Base-by-base conservation (phyloP, 2,113 vertebrate species). In the Calonectris borealis region DNA sequence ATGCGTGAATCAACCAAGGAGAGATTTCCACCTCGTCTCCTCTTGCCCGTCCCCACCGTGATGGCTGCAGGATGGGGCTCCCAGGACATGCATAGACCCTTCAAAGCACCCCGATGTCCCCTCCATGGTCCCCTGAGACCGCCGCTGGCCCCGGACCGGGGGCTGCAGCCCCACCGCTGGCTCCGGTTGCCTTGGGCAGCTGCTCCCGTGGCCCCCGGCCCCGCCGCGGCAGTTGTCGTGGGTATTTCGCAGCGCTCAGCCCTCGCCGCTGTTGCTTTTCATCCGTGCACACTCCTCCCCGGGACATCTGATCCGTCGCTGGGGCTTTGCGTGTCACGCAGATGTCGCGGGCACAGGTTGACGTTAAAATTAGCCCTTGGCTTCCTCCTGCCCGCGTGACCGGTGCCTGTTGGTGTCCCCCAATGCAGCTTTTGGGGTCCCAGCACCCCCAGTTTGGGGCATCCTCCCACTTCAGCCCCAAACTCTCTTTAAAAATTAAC, bases 1-100 rank as follows among this genome's bases (percentile, higher is more conserved):
- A n/a, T 1, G 0, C 0, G 0, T 24, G 40, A 8, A 13, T 16
- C 61, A 5, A 31, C 25, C 36, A 0, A 17, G 44, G 34, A 49
- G 38, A 32, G 49, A 17, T 46, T 20, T 32, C 24, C 25, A 0
- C 24, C 11, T 2, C 1, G 5, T 6, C 60, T 22, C 26, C 22
- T 5, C 36, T 3, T 9, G 0, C 8, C 42, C 7, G 0, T 22
- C 26, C 69, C 40, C 13, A 1, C n/a, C 1, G 0, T 2, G 25
- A 2, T 0, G 16, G 32, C 54, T 34, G 61, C 34, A 17, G n/a
- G 31, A 22, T 0, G 13, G 11, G 2, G 34, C 62, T 27, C n/a
- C 29, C 34, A 3, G 29, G 15, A 24, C 1, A 0, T 3, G 8
- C 21, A 6, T 2, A 25, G 17, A 25, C 25, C 8, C 21, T 12